Evolutionary conservation across 2,113 vertebrate species (phyloP).

Genomic region (Recurvirostra avosetta): DNA sequence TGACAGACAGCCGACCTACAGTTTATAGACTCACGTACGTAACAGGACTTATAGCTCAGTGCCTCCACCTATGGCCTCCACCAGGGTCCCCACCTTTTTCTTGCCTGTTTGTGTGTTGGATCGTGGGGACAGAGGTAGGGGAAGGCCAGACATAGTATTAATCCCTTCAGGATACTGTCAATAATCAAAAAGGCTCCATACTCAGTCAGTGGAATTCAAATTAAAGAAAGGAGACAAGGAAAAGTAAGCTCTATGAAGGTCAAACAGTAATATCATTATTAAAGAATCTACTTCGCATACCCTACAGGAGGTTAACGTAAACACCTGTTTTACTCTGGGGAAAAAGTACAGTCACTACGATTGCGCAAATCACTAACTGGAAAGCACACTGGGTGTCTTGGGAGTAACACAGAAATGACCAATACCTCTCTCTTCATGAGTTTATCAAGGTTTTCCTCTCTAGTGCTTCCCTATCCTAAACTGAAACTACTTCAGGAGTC

Average conservation of each 20-base stretch:
- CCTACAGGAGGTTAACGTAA: not conserved
- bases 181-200: not conserved
- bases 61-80: not conserved
- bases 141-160: not conserved
- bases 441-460: not conserved
- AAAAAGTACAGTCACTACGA: not conserved
- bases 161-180: not conserved
- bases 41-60: not conserved
- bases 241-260: not conserved
- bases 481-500: not conserved
- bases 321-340: not conserved
- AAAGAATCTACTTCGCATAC: not conserved
- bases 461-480: not conserved
- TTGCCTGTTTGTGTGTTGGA: not conserved
- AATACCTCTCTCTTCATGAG: not conserved
- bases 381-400: not conserved
- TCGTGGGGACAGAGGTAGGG: not conserved
- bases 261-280: not conserved
- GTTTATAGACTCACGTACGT: accelerated
- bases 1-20: not conserved
- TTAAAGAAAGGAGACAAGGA: not conserved
- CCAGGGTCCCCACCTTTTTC: not conserved
- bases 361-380: not conserved
- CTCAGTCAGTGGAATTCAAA: not conserved
- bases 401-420: not conserved